Evolutionary conservation across 2,888 invertebrate species (phyloP).

Genomic region (Sesia bembeciformis): DNA sequence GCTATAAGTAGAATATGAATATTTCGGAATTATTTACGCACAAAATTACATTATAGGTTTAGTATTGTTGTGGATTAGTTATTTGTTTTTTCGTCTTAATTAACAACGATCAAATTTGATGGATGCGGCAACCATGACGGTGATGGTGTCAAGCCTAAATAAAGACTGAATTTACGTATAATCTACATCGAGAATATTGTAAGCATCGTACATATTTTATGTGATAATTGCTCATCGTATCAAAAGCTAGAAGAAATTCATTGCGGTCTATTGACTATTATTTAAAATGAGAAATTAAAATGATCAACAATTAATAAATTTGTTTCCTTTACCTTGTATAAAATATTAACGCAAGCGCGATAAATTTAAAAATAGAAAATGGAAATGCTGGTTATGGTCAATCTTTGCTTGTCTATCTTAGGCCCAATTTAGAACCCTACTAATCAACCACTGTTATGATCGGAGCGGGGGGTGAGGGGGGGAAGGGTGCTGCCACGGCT

Average conservation of each 20-base stretch:
- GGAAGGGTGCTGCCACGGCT: too few relatives aligned
- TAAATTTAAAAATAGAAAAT: too few relatives aligned
- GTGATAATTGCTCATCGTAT: slow-evolving; percentile 59
- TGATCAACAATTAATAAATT: slow-evolving; percentile 2
- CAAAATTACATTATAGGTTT: slow-evolving; percentile 15
- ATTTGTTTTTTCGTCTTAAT: slow-evolving; percentile 8
- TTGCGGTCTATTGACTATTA: slow-evolving; percentile 68
- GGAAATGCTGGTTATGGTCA: too few relatives aligned
- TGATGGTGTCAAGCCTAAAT: slow-evolving; percentile 47
- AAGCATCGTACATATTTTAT: slow-evolving; percentile 20
- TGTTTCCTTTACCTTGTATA: slow-evolving; percentile 1
- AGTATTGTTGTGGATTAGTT: slow-evolving; percentile 21
- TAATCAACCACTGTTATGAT: too few relatives aligned
- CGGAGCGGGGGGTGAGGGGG: too few relatives aligned
- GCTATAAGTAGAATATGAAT: slow-evolving; percentile 24
- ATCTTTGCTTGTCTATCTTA: too few relatives aligned
- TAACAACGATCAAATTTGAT: slow-evolving; percentile 33
- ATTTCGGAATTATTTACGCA: slow-evolving; percentile 33
- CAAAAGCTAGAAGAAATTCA: slow-evolving; percentile 43
- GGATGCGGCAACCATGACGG: slow-evolving; percentile 19
- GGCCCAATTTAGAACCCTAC: too few relatives aligned
- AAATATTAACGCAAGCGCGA: too few relatives aligned
- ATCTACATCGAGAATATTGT: slow-evolving; percentile 21
- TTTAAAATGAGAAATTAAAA: slow-evolving; percentile 24
- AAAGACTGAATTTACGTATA: slow-evolving; percentile 67